Evolutionary conservation across 2,888 invertebrate genomes (phyloP).

Genomic region (Xestia ashworthii): DNA sequence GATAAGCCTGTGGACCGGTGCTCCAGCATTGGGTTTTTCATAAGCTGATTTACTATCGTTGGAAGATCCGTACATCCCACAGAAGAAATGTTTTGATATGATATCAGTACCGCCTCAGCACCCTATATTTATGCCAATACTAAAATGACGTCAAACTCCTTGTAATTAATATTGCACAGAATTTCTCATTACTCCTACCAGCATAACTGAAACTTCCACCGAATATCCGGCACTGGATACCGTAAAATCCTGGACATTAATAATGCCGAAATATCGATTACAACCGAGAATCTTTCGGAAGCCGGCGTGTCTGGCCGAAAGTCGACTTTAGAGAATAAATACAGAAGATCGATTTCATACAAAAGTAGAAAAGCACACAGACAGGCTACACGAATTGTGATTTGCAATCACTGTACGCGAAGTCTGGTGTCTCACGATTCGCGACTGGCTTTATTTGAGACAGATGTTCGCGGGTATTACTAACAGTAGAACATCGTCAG

Average conservation of each 20-base stretch:
- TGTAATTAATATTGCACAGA: slow-evolving; percentile 3
- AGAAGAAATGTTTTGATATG: background rate
- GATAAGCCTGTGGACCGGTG: background rate
- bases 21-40: background rate
- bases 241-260: slow-evolving; percentile 54
- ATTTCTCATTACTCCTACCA: background rate
- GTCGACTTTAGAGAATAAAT: background rate
- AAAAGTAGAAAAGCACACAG: background rate
- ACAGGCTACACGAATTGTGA: background rate
- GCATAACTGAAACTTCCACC: background rate
- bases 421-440: too few relatives aligned
- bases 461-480: background rate
- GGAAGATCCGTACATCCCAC: too few relatives aligned
- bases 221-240: slow-evolving; percentile 32
- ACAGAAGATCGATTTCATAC: background rate
- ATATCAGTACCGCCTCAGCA: background rate
- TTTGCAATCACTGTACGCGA: too few relatives aligned
- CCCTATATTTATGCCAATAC: background rate
- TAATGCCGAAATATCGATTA: slow-evolving; percentile 62
- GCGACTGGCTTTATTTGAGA: background rate
- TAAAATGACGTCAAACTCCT: background rate
- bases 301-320: slow-evolving; percentile 32
- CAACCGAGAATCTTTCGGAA: slow-evolving; percentile 45
- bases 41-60: background rate
- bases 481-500: too few relatives aligned